Evolutionary conservation across 2,113 vertebrate genomes (phyloP).

Genomic region (Lepus timidus): DNA sequence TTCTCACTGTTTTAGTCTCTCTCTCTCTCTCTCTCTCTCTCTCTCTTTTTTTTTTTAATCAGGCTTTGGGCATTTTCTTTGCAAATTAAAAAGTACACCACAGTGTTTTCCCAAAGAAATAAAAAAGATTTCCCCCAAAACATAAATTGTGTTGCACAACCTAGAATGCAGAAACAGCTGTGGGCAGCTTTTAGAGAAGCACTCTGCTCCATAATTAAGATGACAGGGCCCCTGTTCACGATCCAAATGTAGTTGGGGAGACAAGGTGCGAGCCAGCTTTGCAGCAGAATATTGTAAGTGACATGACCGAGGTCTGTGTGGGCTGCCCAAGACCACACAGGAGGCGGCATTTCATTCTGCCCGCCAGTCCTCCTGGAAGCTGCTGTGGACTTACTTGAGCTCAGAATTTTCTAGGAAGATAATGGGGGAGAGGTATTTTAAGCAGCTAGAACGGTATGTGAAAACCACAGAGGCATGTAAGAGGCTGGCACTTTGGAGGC

Average conservation of each 20-base stretch:
- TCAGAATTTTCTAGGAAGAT: slow-evolving; percentile 19
- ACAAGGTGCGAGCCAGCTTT: accelerated
- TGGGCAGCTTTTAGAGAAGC: not conserved
- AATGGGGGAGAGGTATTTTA: not conserved
- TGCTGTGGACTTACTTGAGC: not conserved
- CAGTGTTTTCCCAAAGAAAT: slow-evolving; percentile 21
- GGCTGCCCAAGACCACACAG: not conserved
- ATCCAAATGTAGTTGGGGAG: not conserved
- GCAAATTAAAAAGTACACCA: slow-evolving; percentile 46
- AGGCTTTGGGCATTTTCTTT: slow-evolving; percentile 61
- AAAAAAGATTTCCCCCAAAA: not conserved
- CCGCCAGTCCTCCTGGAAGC: not conserved
- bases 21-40: not conserved
- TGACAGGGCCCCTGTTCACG: not conserved
- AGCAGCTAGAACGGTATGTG: not conserved
- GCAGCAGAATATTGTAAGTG: not conserved
- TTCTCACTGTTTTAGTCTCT: slow-evolving; percentile 14
- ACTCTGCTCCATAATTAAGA: slow-evolving; percentile 44
- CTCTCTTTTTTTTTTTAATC: not conserved
- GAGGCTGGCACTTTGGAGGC: not conserved
- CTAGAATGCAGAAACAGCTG: slow-evolving; percentile 44
- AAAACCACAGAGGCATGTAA: not conserved
- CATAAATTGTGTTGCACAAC: slow-evolving; percentile 48
- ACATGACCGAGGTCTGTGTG: not conserved
- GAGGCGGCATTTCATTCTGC: not conserved